A percentile compares a stretch with the other conserved stretches of the same genome.
These are phyloP conservation scores for Callaeas wilsoni DNA, from an alignment of 2,113 vertebrate species.

Conservation along the genomic window DNA sequence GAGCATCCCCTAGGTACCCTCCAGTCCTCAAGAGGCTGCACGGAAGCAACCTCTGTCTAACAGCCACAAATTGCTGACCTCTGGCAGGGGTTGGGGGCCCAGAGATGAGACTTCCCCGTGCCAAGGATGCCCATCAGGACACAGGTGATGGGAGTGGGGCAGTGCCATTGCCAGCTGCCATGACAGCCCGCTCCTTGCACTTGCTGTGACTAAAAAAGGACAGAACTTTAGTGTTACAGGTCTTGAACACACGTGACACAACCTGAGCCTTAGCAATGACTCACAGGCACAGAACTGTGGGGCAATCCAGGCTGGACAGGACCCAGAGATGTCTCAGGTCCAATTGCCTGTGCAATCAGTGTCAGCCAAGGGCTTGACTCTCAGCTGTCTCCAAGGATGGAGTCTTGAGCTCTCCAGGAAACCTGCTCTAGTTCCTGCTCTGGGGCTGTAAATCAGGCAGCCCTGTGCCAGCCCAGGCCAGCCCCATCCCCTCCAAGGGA, in stretches of 20 bases:
- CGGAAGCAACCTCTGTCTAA: fast-evolving
- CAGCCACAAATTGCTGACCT: fast-evolving
- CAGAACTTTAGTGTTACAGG: background rate
- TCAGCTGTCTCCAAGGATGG: background rate
- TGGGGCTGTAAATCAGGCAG: background rate
- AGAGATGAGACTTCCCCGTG: background rate
- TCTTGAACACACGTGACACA: fast-evolving
- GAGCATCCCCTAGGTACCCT: background rate
- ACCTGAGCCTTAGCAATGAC: fast-evolving
- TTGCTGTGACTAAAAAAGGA: background rate
- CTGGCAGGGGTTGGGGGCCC: background rate
- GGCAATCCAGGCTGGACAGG: background rate
- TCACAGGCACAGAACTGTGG: background rate
- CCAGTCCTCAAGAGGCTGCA: background rate
- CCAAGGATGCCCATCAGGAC: background rate
- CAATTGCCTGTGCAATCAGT: fast-evolving
- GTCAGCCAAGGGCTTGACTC: background rate
- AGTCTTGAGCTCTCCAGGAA: background rate
- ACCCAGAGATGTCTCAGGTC: background rate
- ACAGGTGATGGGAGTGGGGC: background rate
- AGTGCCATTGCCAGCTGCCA: background rate
- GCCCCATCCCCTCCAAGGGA: background rate
- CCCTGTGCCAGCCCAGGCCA: no score
- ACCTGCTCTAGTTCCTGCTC: background rate
- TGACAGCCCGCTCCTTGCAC: background rate